A percentile compares a stretch with the other conserved stretches of the same genome.
phyloP scores from a whole-genome alignment of 2,113 vertebrate species.

The Xiphorhynchus elegans region DNA sequence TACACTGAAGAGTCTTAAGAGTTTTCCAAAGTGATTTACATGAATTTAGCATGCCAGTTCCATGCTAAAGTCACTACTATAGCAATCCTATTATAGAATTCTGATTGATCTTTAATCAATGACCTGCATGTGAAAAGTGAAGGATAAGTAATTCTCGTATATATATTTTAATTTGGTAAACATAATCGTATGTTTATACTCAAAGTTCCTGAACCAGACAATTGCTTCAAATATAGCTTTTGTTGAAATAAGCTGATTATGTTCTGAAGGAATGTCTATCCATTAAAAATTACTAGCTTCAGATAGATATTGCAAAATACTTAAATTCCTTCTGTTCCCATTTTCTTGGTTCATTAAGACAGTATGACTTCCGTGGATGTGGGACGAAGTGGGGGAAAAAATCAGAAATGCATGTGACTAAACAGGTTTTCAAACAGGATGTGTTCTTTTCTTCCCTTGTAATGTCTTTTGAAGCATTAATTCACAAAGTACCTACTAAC shows the following conservation, averaged over 20 bases:
- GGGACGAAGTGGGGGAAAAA: not conserved
- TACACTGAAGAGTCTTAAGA: not conserved
- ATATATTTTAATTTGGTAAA: not conserved
- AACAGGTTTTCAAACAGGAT: not conserved
- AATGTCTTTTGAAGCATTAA: not conserved
- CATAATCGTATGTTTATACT: not conserved
- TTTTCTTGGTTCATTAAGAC: slow-evolving; percentile 4
- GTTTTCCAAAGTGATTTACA: not conserved
- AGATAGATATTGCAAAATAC: not conserved
- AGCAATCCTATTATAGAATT: not conserved
- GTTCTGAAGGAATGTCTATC: not conserved
- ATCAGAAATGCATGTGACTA: not conserved
- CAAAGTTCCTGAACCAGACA: not conserved
- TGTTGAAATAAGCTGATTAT: not conserved
- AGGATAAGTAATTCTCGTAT: not conserved
- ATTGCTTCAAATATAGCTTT: not conserved
- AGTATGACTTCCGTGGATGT: not conserved
- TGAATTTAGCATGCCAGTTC: not conserved
- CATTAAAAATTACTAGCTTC: not conserved
- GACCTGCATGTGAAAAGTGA: not conserved
- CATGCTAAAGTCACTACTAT: not conserved
- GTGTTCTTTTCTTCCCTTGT: not conserved
- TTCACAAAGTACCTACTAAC: not conserved
- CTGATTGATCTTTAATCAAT: not conserved
- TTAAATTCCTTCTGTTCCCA: not conserved